Evolutionary conservation across 2,797 vertebrate species (phyloP).

Genomic region (Alosa sapidissima): DNA sequence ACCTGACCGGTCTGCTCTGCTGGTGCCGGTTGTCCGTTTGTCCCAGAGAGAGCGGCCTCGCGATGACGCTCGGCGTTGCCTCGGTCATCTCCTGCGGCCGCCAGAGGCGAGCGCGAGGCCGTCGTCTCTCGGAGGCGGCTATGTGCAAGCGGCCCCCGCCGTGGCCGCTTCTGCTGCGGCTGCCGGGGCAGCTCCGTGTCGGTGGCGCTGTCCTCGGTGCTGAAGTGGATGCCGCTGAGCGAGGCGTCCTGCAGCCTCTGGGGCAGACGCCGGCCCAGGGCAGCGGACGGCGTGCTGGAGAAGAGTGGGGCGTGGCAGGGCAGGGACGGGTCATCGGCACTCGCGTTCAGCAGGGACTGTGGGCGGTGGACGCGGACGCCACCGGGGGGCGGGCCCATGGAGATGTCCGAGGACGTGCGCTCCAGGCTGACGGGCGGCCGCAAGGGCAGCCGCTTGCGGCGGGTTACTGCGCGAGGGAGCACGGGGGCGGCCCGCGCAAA

Average conservation of each 20-base stretch:
- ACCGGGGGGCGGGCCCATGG: too few relatives aligned
- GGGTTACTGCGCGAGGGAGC: slow-evolving; percentile 22
- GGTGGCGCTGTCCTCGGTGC: not conserved
- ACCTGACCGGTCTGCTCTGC: not conserved
- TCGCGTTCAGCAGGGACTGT: not conserved
- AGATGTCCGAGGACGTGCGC: too few relatives aligned
- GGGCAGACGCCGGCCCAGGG: not conserved
- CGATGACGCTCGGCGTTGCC: not conserved
- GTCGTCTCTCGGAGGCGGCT: not conserved
- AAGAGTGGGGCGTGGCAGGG: not conserved
- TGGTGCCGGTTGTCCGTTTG: not conserved
- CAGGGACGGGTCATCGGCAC: not conserved
- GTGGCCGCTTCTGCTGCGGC: not conserved
- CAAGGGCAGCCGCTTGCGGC: not conserved
- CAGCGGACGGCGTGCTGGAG: slow-evolving; percentile 1
- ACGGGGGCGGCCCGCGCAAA: slow-evolving; percentile 42
- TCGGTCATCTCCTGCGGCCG: not conserved
- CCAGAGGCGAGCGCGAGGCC: not conserved
- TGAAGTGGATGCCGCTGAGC: slow-evolving; percentile 10
- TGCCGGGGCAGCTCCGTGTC: not conserved
- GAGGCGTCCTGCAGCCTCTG: not conserved
- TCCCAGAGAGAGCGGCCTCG: not conserved
- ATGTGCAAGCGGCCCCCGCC: not conserved
- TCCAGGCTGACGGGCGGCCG: too few relatives aligned
- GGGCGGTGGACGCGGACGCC: too few relatives aligned